Conservation (phyloP, 2,888 invertebrate genomes). For the Serrognathus titanus region DNA sequence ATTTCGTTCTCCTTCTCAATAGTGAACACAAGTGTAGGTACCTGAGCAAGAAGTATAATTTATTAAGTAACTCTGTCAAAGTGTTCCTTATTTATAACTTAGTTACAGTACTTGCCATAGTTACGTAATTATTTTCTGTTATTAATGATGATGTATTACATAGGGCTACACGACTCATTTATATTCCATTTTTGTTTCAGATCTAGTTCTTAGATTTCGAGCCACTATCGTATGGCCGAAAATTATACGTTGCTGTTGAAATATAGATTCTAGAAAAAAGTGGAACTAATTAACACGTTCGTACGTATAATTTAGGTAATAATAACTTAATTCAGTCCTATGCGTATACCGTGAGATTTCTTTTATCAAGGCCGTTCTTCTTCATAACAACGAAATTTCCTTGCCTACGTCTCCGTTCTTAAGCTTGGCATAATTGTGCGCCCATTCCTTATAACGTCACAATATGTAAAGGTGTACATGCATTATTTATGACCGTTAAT, state of each 20-base stretch:
- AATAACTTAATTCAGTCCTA: too few species aligned
- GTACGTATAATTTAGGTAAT: too few species aligned
- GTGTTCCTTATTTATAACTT: slow-evolving; percentile 22
- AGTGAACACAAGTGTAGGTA: too few species aligned
- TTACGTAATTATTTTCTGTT: slow-evolving; percentile 28
- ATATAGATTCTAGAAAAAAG: too few species aligned
- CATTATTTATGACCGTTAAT: slow-evolving; percentile 28
- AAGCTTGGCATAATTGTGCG: not conserved
- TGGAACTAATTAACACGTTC: too few species aligned
- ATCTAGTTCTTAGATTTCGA: not conserved
- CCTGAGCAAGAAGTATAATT: not conserved
- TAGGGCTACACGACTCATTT: slow-evolving; percentile 1
- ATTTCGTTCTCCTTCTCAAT: too few species aligned
- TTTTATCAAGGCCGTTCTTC: too few species aligned
- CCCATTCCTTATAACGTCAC: slow-evolving; percentile 10
- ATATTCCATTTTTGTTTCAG: not conserved
- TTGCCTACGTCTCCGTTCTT: not conserved
- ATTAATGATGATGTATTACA: slow-evolving; percentile 24
- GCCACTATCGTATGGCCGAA: too few species aligned
- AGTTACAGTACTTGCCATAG: slow-evolving; percentile 22
- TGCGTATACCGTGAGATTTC: too few species aligned
- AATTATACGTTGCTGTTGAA: too few species aligned
- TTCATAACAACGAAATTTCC: not conserved
- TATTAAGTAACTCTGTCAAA: slow-evolving; percentile 17
- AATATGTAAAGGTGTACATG: slow-evolving; percentile 17